Base-by-base conservation (phyloP, 2,113 vertebrate genomes). In the Clarias gariepinus region DNA sequence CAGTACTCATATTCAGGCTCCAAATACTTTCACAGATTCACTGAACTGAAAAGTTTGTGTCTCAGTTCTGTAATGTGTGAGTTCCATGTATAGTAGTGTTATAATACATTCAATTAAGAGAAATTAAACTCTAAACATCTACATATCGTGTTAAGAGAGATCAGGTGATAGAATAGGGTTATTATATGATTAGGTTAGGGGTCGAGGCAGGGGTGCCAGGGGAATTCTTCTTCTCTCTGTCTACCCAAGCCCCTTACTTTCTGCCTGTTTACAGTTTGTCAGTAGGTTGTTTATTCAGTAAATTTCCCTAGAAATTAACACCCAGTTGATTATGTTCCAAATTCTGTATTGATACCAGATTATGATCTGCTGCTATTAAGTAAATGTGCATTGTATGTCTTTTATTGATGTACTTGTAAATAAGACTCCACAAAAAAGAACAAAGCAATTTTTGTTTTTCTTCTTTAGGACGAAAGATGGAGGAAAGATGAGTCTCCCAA, bases 351-450 rank as follows among this genome's bases (percentile, higher is more conserved):
- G 5, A 71, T 36, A 71, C 30, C 33, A 36, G 30, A 71, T 36
- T 10, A 36, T 33, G 28, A 71, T 73, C 3, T 7, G 47, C 8
- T 83, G 69, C 28, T 36, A 60, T 3, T 33, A 80, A 60, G 18
- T n/a, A 58, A 18, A 58, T 25, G n/a, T 76, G 41, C 12, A 15
- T 16, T 12, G 11, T 69, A 12, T 68, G 64, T 69, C 63, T 82
- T 15, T 60, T 85, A 47, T 64, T 78, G 58, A 19, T 3, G 23
- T 71, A 47, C 1, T 3, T 57, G 63, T 28, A n/a, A 77, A 84
- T 61, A 71, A 55, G 58, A 52, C 10, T 33, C n/a, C 68, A 85
- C 57, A 18, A 36, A 80, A 68, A 77, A 61, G 63, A 89, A 64
- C 68, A 84, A 66, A 36, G 52, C 30, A 47, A 23, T 79, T 60